These are phyloP conservation scores for Goniozus legneri DNA, from an alignment of 1,140 invertebrate species.

Conservation along the genomic window DNA sequence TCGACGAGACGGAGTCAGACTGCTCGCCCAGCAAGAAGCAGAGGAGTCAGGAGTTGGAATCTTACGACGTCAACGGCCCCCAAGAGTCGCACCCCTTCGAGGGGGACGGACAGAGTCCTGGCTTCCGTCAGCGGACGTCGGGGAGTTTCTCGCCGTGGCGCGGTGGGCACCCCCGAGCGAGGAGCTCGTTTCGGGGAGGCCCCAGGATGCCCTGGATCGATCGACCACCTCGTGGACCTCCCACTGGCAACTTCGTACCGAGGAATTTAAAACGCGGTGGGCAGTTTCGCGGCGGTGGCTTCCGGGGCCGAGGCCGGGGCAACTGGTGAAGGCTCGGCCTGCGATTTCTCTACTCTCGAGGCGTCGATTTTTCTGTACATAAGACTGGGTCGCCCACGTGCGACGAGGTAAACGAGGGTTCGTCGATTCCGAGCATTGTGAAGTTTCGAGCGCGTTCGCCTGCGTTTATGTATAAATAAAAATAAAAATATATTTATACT, in stretches of 20 bases:
- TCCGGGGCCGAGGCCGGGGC: constrained; percentile 36
- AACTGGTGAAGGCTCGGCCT: too few relatives aligned
- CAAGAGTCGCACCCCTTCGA: constrained; percentile 31
- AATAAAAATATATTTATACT: too few relatives aligned
- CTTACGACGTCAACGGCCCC: constrained; percentile 27
- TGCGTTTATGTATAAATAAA: too few relatives aligned
- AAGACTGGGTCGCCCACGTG: too few relatives aligned
- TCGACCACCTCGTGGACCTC: constrained; percentile 33
- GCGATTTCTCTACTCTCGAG: too few relatives aligned
- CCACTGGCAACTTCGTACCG: constrained; percentile 26
- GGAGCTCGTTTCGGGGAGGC: constrained; percentile 37
- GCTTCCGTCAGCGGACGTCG: constrained; percentile 21
- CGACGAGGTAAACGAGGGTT: too few relatives aligned
- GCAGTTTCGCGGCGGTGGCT: constrained; percentile 38
- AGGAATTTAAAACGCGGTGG: constrained; percentile 39
- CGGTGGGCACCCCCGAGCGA: constrained; percentile 19
- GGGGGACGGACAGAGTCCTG: constrained; percentile 27
- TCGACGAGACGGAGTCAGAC: constrained; percentile 14
- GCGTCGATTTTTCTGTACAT: too few relatives aligned
- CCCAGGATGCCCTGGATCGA: constrained; percentile 45
- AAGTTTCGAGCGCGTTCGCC: too few relatives aligned
- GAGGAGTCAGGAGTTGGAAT: too few relatives aligned
- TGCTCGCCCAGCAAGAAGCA: constrained; percentile 8
- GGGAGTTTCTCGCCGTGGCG: constrained; percentile 31
- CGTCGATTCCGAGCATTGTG: neutral